phyloP scores from a whole-genome alignment of 2,797 vertebrate species.

The Takifugu rubripes region DNA sequence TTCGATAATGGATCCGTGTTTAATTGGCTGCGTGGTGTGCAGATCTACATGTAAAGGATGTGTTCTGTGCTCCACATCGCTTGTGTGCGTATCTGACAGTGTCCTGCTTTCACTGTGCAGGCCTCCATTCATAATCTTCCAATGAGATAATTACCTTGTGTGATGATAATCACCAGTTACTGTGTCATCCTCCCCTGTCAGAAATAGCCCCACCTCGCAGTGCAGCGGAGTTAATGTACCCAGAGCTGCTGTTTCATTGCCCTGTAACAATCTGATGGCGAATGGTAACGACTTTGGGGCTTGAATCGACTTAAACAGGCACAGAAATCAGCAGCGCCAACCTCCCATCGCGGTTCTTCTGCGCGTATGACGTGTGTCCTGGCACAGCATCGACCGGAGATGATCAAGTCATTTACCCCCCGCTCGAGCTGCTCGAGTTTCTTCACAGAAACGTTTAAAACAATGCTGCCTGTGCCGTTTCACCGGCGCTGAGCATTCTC shows the following conservation, averaged over 20 bases:
- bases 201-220: conserved; percentile 14
- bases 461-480: background rate
- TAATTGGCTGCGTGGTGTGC: conserved; percentile 9
- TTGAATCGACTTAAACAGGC: background rate
- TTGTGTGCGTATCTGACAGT: background rate
- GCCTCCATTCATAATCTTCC: conserved; percentile 4
- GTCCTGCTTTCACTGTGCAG: no score
- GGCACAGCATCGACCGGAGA: background rate
- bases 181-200: no score
- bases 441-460: background rate
- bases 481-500: background rate
- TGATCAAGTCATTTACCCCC: background rate
- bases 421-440: conserved; percentile 53
- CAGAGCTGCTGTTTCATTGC: conserved; percentile 15
- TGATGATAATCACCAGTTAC: conserved; percentile 2
- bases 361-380: background rate
- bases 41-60: background rate
- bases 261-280: conserved; percentile 18
- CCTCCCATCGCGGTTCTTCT: background rate
- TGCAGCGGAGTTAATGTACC: conserved; percentile 16
- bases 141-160: background rate
- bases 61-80: background rate
- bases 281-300: conserved; percentile 17
- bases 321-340: background rate
- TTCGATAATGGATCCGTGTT: conserved; percentile 19